Percentiles rank a stretch among this genome's conserved stretches.
Evolutionary conservation across 2,888 invertebrate species (phyloP).

Genomic region (Drosophila neonasuta): DNA sequence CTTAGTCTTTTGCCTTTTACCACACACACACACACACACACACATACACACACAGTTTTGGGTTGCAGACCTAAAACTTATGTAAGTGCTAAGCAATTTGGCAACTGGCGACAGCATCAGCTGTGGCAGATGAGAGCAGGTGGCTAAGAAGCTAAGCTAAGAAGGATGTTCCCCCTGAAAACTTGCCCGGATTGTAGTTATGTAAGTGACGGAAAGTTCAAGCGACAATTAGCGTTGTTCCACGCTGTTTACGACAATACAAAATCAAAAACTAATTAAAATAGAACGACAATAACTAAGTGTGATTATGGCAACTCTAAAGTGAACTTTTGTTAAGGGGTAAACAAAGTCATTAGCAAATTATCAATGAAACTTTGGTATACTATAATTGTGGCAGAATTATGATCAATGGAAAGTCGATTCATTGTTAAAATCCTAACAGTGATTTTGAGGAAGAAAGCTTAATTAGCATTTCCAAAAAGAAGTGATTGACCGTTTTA

Average conservation of each 20-base stretch:
- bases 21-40: too few relatives aligned
- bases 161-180: not conserved
- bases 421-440: too few relatives aligned
- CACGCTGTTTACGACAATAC: not conserved
- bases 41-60: not conserved
- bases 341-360: not conserved
- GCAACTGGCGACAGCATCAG: slow-evolving; percentile 18
- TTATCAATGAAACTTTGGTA: too few relatives aligned
- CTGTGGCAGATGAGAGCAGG: slow-evolving; percentile 13
- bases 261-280: slow-evolving; percentile 15
- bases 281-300: not conserved
- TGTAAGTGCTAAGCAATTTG: slow-evolving; percentile 57
- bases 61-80: slow-evolving; percentile 29
- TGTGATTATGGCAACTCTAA: not conserved
- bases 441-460: too few relatives aligned
- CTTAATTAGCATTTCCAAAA: too few relatives aligned
- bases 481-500: too few relatives aligned
- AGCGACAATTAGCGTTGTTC: slow-evolving; percentile 16
- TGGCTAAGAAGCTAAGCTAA: slow-evolving; percentile 19
- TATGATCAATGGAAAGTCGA: not conserved
- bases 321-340: not conserved
- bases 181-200: slow-evolving; percentile 7
- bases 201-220: slow-evolving; percentile 22
- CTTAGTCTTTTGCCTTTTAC: slow-evolving; percentile 1
- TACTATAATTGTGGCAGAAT: not conserved